A percentile compares a stretch with the other conserved stretches of the same genome.
Evolutionary conservation across 2,797 vertebrate genomes (phyloP).

Genomic region (Toxotes lorentzi): DNA sequence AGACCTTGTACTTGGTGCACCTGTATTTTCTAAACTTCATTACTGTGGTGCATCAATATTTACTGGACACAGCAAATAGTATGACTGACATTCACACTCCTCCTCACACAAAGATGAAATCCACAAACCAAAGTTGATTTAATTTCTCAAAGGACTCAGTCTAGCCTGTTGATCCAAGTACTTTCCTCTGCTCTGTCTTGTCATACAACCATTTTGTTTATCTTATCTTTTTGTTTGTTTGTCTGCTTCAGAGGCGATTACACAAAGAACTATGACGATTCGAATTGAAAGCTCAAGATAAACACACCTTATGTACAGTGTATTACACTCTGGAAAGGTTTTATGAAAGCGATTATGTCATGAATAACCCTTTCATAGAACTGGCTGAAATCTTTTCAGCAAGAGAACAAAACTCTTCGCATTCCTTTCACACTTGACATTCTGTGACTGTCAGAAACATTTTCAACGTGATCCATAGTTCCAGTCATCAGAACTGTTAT

Average conservation of each 20-base stretch:
- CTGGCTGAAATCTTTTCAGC: neutral
- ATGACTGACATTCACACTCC: conserved; percentile 50
- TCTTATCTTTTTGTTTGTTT: conserved; percentile 61
- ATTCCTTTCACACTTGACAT: neutral
- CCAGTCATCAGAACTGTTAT: neutral
- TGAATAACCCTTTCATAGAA: neutral
- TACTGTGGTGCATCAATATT: conserved; percentile 63
- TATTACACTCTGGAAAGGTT: conserved; percentile 28
- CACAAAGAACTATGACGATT: conserved; percentile 29
- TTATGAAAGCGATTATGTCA: conserved; percentile 1
- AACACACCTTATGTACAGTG: conserved; percentile 50
- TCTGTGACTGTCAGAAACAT: neutral
- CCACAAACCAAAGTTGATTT: conserved; percentile 59
- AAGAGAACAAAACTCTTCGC: neutral
- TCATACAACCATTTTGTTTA: conserved; percentile 58
- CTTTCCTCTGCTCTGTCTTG: conserved; percentile 44
- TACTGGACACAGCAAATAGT: conserved; percentile 57
- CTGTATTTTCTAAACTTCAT: conserved; percentile 62
- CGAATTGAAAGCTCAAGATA: conserved; percentile 47
- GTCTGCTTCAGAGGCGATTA: conserved; percentile 53
- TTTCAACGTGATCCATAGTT: neutral
- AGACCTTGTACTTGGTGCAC: conserved; percentile 28
- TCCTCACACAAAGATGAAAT: conserved; percentile 59
- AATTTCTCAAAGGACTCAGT: conserved; percentile 68
- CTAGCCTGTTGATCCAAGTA: conserved; percentile 40